Evolutionary conservation across 2,113 vertebrate genomes (phyloP), one percentile per base, ranked within the genome.

Genomic region (Lycocorax pyrrhopterus): DNA sequence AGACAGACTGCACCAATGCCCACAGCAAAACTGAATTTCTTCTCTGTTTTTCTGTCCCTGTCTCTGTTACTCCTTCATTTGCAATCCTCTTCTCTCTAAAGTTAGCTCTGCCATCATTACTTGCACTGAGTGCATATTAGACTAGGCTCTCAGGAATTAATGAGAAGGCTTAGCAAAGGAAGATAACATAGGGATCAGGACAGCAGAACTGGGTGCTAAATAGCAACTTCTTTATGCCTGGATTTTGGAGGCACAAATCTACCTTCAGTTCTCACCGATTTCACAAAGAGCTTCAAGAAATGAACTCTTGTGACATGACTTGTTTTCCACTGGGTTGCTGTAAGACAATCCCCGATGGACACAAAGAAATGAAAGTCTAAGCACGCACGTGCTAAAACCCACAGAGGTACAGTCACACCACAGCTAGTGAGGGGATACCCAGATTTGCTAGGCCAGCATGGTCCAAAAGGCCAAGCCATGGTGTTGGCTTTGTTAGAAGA

Each of bases 311-410:
- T 35, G 51, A 43, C 30, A 8, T 1, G 2, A 46, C 6, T 33
- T 73, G 12, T 73, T 80, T 86, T 30, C 33, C 21, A 43, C 60
- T 4, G 0, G 12, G 12, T 55, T 67, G 29, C 39, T 59, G 25
- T 18, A 66, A 71, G 27, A 76, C 23, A 84, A 71, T 0, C 0
- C 7, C 19, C 1, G 0, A 30, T 33, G 12, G 30, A 74, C 35
- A 52, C 44, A 73, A 93, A 25, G 12, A 35, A 46, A 64, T 32
- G 3, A 22, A 93, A 84, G 18, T 53, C 63, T 83, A 55, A 77
- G 29, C 26, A 79, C 16, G 6, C 0, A 1, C 49, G 23, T 1
- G 3, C 13, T 63, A 66, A 87, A 93, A 51, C 8, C 16, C 35
- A 56, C 15, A 59, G 33, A 77, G 21, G 16, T 56, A 66, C 73